Percentiles rank a stretch among this genome's conserved stretches.
Evolutionary conservation across 2,888 invertebrate genomes (phyloP).

Genomic region (Lagria hirta): DNA sequence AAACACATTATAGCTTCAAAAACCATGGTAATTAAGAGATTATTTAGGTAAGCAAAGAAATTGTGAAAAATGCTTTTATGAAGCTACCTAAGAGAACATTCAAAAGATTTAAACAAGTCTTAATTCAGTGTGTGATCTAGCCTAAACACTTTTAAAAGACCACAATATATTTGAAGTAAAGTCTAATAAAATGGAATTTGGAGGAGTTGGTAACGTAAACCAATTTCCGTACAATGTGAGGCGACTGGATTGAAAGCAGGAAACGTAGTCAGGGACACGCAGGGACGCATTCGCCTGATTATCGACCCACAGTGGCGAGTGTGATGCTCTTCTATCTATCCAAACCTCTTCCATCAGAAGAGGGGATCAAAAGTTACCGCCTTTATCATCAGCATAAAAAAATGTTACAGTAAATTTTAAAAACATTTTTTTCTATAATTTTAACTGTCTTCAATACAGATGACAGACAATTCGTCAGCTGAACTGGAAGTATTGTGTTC

Average conservation of each 20-base stretch:
- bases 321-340: constrained; percentile 27
- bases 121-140: constrained; percentile 20
- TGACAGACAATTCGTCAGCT: no score
- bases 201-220: constrained; percentile 36
- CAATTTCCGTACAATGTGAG: constrained; percentile 38
- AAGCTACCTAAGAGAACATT: no score
- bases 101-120: constrained; percentile 17
- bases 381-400: constrained; percentile 17
- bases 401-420: no score
- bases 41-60: no score
- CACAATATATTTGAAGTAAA: constrained; percentile 33
- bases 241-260: constrained; percentile 36
- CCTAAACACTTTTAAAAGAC: constrained; percentile 18
- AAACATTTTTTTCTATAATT: no score
- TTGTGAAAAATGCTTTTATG: no score
- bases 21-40: no score
- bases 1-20: no score
- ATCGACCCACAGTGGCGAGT: constrained; percentile 29
- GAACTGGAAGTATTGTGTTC: no score
- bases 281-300: constrained; percentile 31
- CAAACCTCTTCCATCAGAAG: constrained; percentile 28
- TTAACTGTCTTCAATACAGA: no score
- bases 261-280: constrained; percentile 29
- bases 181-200: constrained; percentile 36
- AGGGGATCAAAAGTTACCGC: constrained; percentile 25